Evolutionary conservation across 2,797 vertebrate species (phyloP), one percentile per base, ranked within the genome.

Genomic region (Gambusia yucatana): DNA sequence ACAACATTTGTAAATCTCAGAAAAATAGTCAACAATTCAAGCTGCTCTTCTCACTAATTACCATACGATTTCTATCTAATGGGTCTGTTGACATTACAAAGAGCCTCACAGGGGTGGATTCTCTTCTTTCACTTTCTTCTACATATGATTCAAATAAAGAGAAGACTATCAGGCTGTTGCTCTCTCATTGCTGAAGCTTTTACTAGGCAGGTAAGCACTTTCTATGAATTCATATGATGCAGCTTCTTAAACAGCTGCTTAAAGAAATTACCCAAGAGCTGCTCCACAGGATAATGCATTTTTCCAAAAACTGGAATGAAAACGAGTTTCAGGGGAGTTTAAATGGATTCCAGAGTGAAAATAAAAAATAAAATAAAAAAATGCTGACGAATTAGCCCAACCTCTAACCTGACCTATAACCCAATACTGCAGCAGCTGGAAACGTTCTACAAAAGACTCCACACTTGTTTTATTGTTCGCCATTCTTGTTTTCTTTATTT

Each of bases 211-310:
- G 65, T 43, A 43, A 14, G 11, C 63, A 39, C 36, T 65, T 20
- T 13, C 43, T 25, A 67, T 22, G 36, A 9, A 41, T 22, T 41
- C 20, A 25, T 67, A 30, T 25, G 39, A n/a, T 65, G 33, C 39
- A 43, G 39, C 41, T 44, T n/a, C 25, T n/a, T n/a, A 69, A 69
- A 14, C 65, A 43, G 16, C 6, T 25, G 10, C 8, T 67, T 41
- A 67, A 43, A 41, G 39, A 67, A 13, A 36, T 50, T 43, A 11
- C 6, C 20, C 11, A 33, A 6, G 28, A 28, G 4, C 4, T 28
- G 1, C 2, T 33, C 28, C 28, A 33, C 13, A 33, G 1, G 0
- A 6, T n/a, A 22, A 61, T 0, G 1, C 1, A 10, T 61, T 14
- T 28, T 7, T 61, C 28, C 6, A 33, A 33, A 50, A 33, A 61